Evolutionary conservation across 2,888 invertebrate species (phyloP).

Genomic region (Mantis religiosa): DNA sequence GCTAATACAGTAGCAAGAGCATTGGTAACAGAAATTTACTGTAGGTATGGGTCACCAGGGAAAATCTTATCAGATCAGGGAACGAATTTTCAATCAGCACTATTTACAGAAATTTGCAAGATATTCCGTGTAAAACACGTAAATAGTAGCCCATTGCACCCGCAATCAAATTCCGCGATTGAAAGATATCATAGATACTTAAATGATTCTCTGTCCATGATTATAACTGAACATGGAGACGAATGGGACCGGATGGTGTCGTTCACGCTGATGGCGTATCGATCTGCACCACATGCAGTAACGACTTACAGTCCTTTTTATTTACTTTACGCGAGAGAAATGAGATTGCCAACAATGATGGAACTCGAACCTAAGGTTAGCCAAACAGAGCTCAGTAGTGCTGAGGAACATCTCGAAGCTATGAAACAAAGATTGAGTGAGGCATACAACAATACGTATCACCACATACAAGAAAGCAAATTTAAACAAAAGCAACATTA

Average conservation of each 20-base stretch:
- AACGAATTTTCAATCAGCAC: too few relatives aligned
- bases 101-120: too few relatives aligned
- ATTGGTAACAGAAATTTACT: slow-evolving; percentile 23
- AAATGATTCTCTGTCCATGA: background rate
- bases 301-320: background rate
- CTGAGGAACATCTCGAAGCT: too few relatives aligned
- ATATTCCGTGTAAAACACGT: too few relatives aligned
- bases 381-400: background rate
- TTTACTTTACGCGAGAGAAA: background rate
- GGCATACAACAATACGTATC: too few relatives aligned
- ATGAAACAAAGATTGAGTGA: too few relatives aligned
- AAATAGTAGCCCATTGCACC: too few relatives aligned
- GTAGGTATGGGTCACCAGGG: too few relatives aligned
- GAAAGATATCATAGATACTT: background rate
- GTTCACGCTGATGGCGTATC: background rate
- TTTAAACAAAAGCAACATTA: too few relatives aligned
- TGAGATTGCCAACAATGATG: background rate
- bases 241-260: background rate
- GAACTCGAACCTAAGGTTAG: background rate
- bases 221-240: background rate
- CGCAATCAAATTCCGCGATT: too few relatives aligned
- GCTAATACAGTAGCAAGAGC: slow-evolving; percentile 23
- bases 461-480: too few relatives aligned
- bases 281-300: background rate
- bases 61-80: too few relatives aligned